Evolutionary conservation across 1,140 invertebrate species (phyloP), one percentile per base, ranked within the genome.

Genomic region (Globodera ellingtonae): DNA sequence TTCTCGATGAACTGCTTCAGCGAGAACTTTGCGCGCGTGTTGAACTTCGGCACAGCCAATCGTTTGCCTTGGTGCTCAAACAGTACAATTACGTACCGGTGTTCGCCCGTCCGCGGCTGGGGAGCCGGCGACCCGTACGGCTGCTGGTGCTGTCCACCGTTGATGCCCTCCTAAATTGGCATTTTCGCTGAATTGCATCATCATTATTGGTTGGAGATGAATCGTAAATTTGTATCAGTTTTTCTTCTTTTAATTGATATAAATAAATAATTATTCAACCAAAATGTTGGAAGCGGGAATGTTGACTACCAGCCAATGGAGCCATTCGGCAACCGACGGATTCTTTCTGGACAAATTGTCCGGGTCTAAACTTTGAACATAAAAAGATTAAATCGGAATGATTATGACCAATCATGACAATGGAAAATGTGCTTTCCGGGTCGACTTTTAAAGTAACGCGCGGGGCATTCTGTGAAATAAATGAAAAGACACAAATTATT

Each of bases 1-100:
- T 89, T 89, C 66, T 89, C 87, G 7, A 89, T 86, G 79, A 89
- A 89, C 75, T 89, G 83, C 70, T 87, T 86, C 21, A 89, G 69
- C 52, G 71, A 83, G 72, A 89, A 89, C 74, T 89, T 89, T 50
- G 87, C 87, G 21, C 87, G 81, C 47, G 78, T 52, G 21, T 81
- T 82, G 48, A 80, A 86, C 77, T 88, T 89, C 9, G 85, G 87
- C 15, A 89, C 87, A 21, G 71, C 59, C 24, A 89, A 65, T 6
- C 88, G 87, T 47, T 88, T 83, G 67, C 88, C 88, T 52, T 79
- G 81, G 72, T 89, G 87, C 75, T 89, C 87, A 69, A 86, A 89
- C 65, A 89, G 81, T 4, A 89, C 85, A 73, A 89, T 89, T 18
- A 89, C 67, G 72, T 89, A 89, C 8, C 87, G 87, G 78, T 89